A percentile compares a stretch with the other conserved stretches of the same genome.
These are phyloP conservation scores for Oppia nitens DNA, from an alignment of 1,140 invertebrate genomes.

Conservation along the genomic window DNA sequence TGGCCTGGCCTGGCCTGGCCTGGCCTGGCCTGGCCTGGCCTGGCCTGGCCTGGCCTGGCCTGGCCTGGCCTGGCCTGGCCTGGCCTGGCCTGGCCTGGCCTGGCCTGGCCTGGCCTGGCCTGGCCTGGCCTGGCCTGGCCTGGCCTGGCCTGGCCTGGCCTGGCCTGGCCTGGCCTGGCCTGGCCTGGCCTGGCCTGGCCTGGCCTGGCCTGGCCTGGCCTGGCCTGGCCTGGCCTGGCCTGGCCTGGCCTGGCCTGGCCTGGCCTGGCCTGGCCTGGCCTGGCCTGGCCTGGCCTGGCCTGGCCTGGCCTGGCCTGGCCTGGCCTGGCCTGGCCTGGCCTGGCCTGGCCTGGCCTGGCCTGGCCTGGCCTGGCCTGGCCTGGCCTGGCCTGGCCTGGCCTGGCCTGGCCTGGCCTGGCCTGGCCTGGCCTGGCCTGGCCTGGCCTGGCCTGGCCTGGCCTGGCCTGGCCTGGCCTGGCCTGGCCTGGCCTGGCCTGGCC, in stretches of 20 bases:
- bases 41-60: slow-evolving; percentile 19
- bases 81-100: slow-evolving; percentile 21
- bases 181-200: slow-evolving; percentile 20
- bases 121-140: slow-evolving; percentile 23
- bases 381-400: slow-evolving; percentile 21
- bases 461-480: slow-evolving; percentile 21
- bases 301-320: slow-evolving; percentile 17
- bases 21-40: slow-evolving; percentile 23
- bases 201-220: slow-evolving; percentile 22
- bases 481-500: slow-evolving; percentile 22
- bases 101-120: slow-evolving; percentile 18
- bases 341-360: slow-evolving; percentile 19
- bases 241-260: slow-evolving; percentile 16
- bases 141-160: slow-evolving; percentile 21
- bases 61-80: slow-evolving; percentile 22
- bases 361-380: slow-evolving; percentile 22
- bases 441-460: slow-evolving; percentile 19
- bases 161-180: slow-evolving; percentile 20
- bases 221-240: slow-evolving; percentile 20
- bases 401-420: slow-evolving; percentile 22
- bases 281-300: slow-evolving; percentile 11
- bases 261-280: slow-evolving; percentile 16
- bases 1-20: slow-evolving; percentile 21
- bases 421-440: slow-evolving; percentile 21
- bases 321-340: slow-evolving; percentile 21